These are phyloP conservation scores for Epiperipatus broadwayi DNA, from an alignment of 2,888 invertebrate species.

Conservation along the genomic window DNA sequence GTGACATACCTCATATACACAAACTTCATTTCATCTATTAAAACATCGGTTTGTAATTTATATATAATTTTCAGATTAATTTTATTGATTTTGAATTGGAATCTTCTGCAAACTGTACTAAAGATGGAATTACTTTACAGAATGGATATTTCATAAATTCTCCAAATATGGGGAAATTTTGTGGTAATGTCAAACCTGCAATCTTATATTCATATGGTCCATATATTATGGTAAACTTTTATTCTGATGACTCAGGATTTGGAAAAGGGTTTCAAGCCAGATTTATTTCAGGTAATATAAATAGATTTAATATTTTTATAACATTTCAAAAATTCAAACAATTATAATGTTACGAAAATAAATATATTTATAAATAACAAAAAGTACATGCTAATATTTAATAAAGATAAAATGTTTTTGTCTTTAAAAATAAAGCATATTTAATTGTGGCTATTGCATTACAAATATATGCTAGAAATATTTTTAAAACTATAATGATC, in stretches of 20 bases:
- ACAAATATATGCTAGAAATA: no score
- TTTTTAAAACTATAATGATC: no score
- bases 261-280: constrained; percentile 13
- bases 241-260: constrained; percentile 31
- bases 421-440: no score
- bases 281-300: constrained; percentile 18
- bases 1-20: no score
- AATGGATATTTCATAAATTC: constrained; percentile 34
- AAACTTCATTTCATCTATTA: no score
- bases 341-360: no score
- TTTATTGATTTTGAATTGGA: constrained; percentile 36
- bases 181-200: constrained; percentile 34
- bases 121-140: constrained; percentile 36
- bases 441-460: no score
- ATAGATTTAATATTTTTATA: constrained; percentile 32
- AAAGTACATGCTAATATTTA: no score
- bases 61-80: constrained; percentile 27
- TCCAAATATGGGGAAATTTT: constrained; percentile 40
- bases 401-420: no score
- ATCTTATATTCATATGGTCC: constrained; percentile 35
- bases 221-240: constrained; percentile 46
- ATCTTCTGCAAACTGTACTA: constrained; percentile 36
- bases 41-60: no score
- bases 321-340: no score
- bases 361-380: no score